These are phyloP conservation scores for Panagrolaimus sp. DNA, from an alignment of 1,140 invertebrate genomes.

Conservation along the genomic window DNA sequence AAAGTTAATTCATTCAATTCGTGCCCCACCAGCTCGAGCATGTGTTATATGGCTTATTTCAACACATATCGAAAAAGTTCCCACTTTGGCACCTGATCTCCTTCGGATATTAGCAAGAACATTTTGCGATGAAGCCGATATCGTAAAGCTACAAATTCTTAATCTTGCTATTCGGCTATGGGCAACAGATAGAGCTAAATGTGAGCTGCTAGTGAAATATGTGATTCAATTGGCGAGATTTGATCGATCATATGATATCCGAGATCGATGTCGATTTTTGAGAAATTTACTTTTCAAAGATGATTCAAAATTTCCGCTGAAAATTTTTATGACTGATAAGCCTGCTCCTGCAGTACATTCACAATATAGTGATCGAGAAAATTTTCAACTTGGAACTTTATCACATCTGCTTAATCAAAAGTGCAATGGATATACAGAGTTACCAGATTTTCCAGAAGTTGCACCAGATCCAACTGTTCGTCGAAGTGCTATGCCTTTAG, in stretches of 20 bases:
- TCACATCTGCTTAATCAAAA: slow-evolving; percentile 84
- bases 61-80: slow-evolving; percentile 74
- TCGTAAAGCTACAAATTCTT: slow-evolving; percentile 89
- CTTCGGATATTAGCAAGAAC: slow-evolving; percentile 83
- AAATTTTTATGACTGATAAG: slow-evolving; percentile 81
- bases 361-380: slow-evolving; percentile 67
- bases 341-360: slow-evolving; percentile 78
- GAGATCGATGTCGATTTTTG: slow-evolving; percentile 68
- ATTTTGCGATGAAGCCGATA: slow-evolving; percentile 82
- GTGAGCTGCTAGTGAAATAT: slow-evolving; percentile 73
- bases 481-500: slow-evolving; percentile 49
- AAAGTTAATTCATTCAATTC: slow-evolving; percentile 79
- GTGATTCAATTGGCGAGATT: slow-evolving; percentile 92
- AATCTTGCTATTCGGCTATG: slow-evolving; percentile 88
- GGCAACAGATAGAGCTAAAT: slow-evolving; percentile 43
- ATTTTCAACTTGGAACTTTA: slow-evolving; percentile 85
- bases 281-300: slow-evolving; percentile 42
- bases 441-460: slow-evolving; percentile 75
- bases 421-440: slow-evolving; percentile 76
- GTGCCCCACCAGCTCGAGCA: slow-evolving; percentile 66
- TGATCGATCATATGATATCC: slow-evolving; percentile 93
- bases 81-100: slow-evolving; percentile 76
- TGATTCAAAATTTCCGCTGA: slow-evolving; percentile 45
- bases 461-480: slow-evolving; percentile 68
- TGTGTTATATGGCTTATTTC: slow-evolving; percentile 80